Evolutionary conservation across 2,888 invertebrate species (phyloP).

Genomic region (Biston stratarius): DNA sequence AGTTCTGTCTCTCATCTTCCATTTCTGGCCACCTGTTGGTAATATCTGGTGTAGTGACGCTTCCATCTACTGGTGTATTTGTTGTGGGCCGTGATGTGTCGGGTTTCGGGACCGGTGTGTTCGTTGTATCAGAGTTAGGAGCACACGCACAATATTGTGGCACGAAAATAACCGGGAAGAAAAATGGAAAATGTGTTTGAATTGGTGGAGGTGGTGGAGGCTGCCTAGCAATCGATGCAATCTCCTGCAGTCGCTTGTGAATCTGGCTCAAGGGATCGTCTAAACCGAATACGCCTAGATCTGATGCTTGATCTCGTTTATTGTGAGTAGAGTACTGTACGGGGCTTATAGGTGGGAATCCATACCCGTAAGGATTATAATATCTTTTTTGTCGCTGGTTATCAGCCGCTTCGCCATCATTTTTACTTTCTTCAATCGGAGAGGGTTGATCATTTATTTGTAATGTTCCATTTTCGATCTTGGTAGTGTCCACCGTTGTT

Average conservation of each 20-base stretch:
- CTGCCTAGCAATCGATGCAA: conserved; percentile 55
- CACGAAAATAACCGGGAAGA: conserved; percentile 63
- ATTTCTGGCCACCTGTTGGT: conserved; percentile 60
- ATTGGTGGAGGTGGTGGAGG: conserved; percentile 49
- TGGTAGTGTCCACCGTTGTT: conserved; percentile 53
- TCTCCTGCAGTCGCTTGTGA: conserved; percentile 61
- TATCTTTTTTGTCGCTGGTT: conserved; percentile 64
- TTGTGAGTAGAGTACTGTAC: conserved; percentile 48
- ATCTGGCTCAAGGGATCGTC: conserved; percentile 61
- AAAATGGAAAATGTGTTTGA: conserved; percentile 57
- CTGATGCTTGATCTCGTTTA: conserved; percentile 53
- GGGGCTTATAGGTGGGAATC: conserved; percentile 58
- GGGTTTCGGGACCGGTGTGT: conserved; percentile 29
- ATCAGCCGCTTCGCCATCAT: conserved; percentile 48
- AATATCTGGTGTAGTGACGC: conserved; percentile 49
- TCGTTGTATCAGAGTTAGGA: conserved; percentile 33
- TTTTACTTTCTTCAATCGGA: conserved; percentile 45
- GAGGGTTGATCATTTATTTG: conserved; percentile 50
- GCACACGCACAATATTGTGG: conserved; percentile 62
- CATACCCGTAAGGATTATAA: conserved; percentile 59
- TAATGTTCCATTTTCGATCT: conserved; percentile 46
- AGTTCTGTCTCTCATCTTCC: conserved; percentile 70
- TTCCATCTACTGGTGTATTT: conserved; percentile 33
- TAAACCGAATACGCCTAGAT: conserved; percentile 50
- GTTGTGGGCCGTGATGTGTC: conserved; percentile 34